Conservation (phyloP, 2,797 vertebrate species). For the Pristis pectinata region DNA sequence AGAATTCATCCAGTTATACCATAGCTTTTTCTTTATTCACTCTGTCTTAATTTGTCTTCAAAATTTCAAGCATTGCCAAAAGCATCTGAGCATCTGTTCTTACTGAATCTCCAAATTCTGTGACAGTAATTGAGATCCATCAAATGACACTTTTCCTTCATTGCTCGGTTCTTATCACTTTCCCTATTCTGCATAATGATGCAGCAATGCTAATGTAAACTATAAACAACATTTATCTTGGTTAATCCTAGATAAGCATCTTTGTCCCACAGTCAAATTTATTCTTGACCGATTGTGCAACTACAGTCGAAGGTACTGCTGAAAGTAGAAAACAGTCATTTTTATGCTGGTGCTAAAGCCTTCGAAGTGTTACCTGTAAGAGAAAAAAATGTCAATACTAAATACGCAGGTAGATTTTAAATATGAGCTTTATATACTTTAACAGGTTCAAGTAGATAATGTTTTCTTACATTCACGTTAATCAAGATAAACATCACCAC, state of each 20-base stretch:
- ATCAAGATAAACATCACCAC: not conserved
- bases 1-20: not conserved
- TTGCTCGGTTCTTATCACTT: not conserved
- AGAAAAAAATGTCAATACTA: not conserved
- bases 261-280: not conserved
- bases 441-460: not conserved
- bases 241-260: not conserved
- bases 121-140: not conserved
- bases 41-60: not conserved
- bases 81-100: not conserved
- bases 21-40: conserved; percentile 10
- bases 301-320: not conserved
- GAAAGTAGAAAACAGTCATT: not conserved
- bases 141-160: conserved; percentile 5
- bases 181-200: not conserved
- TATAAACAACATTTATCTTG: not conserved
- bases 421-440: not conserved
- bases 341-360: conserved; percentile 31
- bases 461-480: not conserved
- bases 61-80: conserved; percentile 25
- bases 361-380: conserved; percentile 21
- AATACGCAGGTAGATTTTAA: not conserved
- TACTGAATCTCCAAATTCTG: not conserved
- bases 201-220: conserved; percentile 17
- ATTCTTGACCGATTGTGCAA: conserved; percentile 1